Conservation (phyloP, 2,113 vertebrate species). For the Atrichornis clamosus region DNA sequence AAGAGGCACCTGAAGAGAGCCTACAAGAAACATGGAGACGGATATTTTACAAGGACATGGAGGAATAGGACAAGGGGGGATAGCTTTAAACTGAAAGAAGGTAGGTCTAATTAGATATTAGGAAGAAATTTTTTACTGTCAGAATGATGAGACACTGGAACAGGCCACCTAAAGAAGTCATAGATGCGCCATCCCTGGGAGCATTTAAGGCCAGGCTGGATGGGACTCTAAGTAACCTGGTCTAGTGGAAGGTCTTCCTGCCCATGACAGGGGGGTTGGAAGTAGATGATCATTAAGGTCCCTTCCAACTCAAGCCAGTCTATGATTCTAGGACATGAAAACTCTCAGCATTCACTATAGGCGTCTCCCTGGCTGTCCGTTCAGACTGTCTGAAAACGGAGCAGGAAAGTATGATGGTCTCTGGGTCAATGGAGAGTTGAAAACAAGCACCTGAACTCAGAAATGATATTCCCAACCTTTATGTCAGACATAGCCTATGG, state of each 20-base stretch:
- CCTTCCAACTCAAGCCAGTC: neutral
- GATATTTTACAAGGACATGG: neutral
- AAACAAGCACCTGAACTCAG: neutral
- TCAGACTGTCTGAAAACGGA: neutral
- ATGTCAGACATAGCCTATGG: neutral
- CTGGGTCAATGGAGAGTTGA: neutral
- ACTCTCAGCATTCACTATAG: neutral
- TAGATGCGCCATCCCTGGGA: neutral
- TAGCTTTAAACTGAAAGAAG: neutral
- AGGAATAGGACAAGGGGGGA: neutral
- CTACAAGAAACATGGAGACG: neutral
- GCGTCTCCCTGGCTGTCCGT: neutral
- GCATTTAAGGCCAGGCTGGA: neutral
- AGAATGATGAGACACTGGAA: neutral
- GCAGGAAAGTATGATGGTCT: neutral
- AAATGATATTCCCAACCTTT: neutral
- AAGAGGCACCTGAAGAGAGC: neutral
- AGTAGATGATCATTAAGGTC: neutral
- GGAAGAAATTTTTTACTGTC: neutral
- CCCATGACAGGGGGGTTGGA: fast-evolving
- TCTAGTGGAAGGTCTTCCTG: neutral
- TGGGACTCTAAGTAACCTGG: neutral
- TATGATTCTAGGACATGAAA: neutral
- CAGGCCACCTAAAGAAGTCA: neutral
- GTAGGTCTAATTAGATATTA: neutral